Conservation (phyloP, 2,888 invertebrate genomes). For the Torymus texanus region DNA sequence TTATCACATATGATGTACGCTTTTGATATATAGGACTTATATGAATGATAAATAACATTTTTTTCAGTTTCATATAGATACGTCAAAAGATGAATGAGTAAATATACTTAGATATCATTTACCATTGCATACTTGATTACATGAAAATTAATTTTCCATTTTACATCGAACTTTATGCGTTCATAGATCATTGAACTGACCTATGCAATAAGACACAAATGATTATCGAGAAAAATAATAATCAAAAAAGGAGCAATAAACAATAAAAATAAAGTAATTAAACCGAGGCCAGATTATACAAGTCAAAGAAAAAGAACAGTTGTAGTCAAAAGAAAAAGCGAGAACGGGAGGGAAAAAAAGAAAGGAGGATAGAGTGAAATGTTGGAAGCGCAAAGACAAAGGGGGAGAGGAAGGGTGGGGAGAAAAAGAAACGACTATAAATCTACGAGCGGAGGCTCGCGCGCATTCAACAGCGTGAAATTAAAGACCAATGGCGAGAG, state of each 20-base stretch:
- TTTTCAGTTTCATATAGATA: no score
- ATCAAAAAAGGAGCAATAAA: slow-evolving; percentile 49
- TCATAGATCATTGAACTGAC: neutral
- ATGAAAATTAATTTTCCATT: neutral
- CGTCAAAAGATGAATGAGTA: no score
- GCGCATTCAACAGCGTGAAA: slow-evolving; percentile 67
- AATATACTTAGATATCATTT: no score
- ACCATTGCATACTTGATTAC: no score
- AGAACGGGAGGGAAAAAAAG: neutral
- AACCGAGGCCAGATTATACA: slow-evolving; percentile 38
- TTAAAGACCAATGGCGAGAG: slow-evolving; percentile 64
- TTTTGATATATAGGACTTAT: no score
- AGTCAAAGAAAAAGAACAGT: slow-evolving; percentile 16
- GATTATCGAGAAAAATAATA: slow-evolving; percentile 27
- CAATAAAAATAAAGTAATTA: slow-evolving; percentile 50
- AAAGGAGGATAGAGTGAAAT: slow-evolving; percentile 10
- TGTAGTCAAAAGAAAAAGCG: slow-evolving; percentile 6
- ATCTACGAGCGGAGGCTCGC: slow-evolving; percentile 59
- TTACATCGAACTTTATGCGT: slow-evolving; percentile 5
- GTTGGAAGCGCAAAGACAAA: slow-evolving; percentile 33
- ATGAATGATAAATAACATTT: no score
- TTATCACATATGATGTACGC: no score
- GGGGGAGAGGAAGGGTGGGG: slow-evolving; percentile 40
- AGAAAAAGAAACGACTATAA: slow-evolving; percentile 61
- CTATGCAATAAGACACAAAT: slow-evolving; percentile 18